Conservation (phyloP, 2,888 invertebrate genomes). For the Notodonta ziczac region DNA sequence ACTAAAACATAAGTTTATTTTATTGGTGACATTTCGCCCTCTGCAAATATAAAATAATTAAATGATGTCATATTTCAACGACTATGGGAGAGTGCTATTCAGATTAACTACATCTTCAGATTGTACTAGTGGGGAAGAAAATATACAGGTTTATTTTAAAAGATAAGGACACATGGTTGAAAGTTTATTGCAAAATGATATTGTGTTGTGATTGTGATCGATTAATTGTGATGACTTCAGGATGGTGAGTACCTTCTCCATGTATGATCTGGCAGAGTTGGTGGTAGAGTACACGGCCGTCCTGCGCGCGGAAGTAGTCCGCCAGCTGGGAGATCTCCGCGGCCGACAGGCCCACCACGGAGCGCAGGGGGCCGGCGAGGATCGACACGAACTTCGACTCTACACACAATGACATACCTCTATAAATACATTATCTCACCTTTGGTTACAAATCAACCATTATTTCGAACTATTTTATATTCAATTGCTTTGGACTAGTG, state of each 20-base stretch:
- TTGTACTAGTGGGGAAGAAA: background rate
- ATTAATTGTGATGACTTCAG: too few relatives aligned
- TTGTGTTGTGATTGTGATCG: too few relatives aligned
- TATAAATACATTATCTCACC: too few relatives aligned
- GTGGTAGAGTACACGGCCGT: constrained; percentile 90
- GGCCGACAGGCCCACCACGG: constrained; percentile 88
- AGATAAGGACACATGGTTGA: too few relatives aligned
- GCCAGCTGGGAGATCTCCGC: constrained; percentile 89
- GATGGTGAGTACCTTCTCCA: constrained; percentile 81
- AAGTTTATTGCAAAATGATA: too few relatives aligned
- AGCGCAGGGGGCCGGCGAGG: constrained; percentile 87
- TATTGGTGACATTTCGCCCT: constrained; percentile 13
- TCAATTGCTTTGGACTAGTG: too few relatives aligned
- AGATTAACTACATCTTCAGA: background rate
- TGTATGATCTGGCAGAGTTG: constrained; percentile 91
- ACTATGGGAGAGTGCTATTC: background rate
- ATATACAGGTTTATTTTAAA: too few relatives aligned
- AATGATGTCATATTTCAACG: background rate
- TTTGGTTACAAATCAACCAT: too few relatives aligned
- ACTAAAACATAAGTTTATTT: background rate
- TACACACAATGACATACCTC: constrained; percentile 43
- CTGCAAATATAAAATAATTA: constrained; percentile 21
- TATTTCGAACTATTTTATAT: too few relatives aligned
- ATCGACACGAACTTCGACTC: constrained; percentile 90
- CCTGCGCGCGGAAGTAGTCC: constrained; percentile 91